Evolutionary conservation across 2,888 invertebrate genomes (phyloP).

Genomic region (Meteorus colon): DNA sequence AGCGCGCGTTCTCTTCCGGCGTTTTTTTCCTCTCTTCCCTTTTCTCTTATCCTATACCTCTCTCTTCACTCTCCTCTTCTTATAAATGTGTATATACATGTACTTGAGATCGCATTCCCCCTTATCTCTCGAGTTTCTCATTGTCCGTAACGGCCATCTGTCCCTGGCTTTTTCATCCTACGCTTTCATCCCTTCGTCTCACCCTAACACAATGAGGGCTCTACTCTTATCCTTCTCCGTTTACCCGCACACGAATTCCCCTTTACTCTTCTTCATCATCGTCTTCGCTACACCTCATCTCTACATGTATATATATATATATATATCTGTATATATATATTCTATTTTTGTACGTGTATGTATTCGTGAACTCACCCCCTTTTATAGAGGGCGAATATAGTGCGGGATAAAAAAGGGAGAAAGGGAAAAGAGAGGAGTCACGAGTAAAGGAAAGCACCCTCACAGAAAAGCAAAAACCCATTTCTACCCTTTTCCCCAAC

Average conservation of each 20-base stretch:
- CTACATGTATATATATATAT: conserved; percentile 14
- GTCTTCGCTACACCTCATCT: conserved; percentile 47
- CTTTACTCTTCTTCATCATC: conserved; percentile 39
- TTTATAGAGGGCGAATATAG: conserved; percentile 34
- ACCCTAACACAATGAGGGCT: conserved; percentile 63
- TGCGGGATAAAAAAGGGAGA: conserved; percentile 22
- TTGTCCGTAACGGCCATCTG: conserved; percentile 73
- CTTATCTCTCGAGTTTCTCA: conserved; percentile 73
- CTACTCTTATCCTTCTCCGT: conserved; percentile 61
- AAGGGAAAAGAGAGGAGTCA: conserved; percentile 37
- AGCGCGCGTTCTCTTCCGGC: conserved; percentile 17
- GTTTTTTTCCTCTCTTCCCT: conserved; percentile 23
- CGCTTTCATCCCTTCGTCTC: conserved; percentile 70
- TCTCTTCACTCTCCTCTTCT: conserved; percentile 30
- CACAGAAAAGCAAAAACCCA: conserved; percentile 35
- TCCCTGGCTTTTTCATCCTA: conserved; percentile 70
- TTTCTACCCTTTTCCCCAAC: conserved; percentile 43
- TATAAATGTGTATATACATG: conserved; percentile 26
- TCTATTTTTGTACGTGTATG: too few species aligned
- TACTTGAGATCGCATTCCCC: conserved; percentile 61
- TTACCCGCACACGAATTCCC: conserved; percentile 49
- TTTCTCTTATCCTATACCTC: conserved; percentile 33
- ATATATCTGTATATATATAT: conserved; percentile 4
- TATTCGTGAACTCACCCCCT: conserved; percentile 47
- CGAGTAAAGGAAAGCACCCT: conserved; percentile 34